Evolutionary conservation across 2,888 invertebrate genomes (phyloP), one percentile per base, ranked within the genome.

Genomic region (Ommatoiulus sabulosus): DNA sequence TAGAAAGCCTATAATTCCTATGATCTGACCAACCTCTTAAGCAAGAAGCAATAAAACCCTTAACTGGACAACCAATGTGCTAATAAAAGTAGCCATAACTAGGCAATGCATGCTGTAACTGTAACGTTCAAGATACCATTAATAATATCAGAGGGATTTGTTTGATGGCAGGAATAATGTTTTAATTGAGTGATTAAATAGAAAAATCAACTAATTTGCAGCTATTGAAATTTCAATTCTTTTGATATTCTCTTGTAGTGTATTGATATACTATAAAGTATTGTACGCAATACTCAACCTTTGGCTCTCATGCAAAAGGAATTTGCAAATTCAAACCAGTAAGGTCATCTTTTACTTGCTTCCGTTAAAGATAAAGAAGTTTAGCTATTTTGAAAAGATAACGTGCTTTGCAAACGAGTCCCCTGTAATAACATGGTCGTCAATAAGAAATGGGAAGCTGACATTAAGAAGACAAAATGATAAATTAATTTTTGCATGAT

Each of bases 401-500:
- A 63, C n/a, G n/a, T 63, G 72, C 72, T 10, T 8, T 72, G 20
- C 24, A 7, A 72, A 24, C 8, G n/a, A 72, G 72, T 72, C 10
- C n/a, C 24, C 24, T 10, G 24, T 10, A 72, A 72, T 24, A 20
- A 72, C 4, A 72, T 72, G 24, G 24, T 24, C 24, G 72, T 10
- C 72, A 72, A 24, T 24, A 72, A 72, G 7, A 17, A 72, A 72
- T 63, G 63, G 63, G 63, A 5, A 63, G 17, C 20, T 4, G 20
- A 63, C n/a, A 63, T 63, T 63, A 63, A 20, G 7, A 17, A 57
- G 57, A 63, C n/a, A 20, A 63, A 63, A 20, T 52, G 63, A 63
- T 63, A 20, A 63, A 63, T 63, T 63, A 63, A 72, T 72, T 24
- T 24, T 72, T 72, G 72, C 72, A 72, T 72, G 72, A 72, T 72